Evolutionary conservation across 2,797 vertebrate species (phyloP).

Genomic region (Cyclopterus lumpus): DNA sequence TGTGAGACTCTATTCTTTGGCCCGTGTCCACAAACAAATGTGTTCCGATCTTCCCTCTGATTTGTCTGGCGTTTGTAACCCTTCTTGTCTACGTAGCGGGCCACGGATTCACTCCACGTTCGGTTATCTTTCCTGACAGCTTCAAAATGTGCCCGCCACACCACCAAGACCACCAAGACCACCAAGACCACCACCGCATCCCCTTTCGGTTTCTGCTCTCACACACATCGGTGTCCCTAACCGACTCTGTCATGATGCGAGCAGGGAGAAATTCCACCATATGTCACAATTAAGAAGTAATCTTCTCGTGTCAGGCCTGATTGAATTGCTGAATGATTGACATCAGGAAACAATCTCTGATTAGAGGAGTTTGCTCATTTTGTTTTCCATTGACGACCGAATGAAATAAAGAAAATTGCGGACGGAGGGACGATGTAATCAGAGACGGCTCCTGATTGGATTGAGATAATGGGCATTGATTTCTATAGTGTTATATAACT

Average conservation of each 20-base stretch:
- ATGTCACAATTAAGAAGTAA: conserved; percentile 4
- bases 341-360: conserved; percentile 19
- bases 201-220: conserved; percentile 14
- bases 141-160: conserved; percentile 34
- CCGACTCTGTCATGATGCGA: neutral
- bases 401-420: conserved; percentile 27
- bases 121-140: conserved; percentile 42
- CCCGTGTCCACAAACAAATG: conserved; percentile 74
- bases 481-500: conserved; percentile 44
- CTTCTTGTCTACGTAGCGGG: conserved; percentile 62
- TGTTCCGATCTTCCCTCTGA: conserved; percentile 47
- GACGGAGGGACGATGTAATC: conserved; percentile 6
- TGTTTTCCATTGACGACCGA: conserved; percentile 1
- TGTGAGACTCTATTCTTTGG: conserved; percentile 48
- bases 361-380: conserved; percentile 27
- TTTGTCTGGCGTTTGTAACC: conserved; percentile 46
- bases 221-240: conserved; percentile 10
- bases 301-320: conserved; percentile 15
- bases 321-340: conserved; percentile 13
- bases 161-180: too few relatives aligned
- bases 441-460: conserved; percentile 31
- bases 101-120: conserved; percentile 46
- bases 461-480: conserved; percentile 55
- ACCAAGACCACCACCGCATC: neutral
- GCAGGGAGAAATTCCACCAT: conserved; percentile 11